A percentile compares a stretch with the other conserved stretches of the same genome.
Evolutionary conservation across 2,888 invertebrate genomes (phyloP).

Genomic region (Laothoe populi): DNA sequence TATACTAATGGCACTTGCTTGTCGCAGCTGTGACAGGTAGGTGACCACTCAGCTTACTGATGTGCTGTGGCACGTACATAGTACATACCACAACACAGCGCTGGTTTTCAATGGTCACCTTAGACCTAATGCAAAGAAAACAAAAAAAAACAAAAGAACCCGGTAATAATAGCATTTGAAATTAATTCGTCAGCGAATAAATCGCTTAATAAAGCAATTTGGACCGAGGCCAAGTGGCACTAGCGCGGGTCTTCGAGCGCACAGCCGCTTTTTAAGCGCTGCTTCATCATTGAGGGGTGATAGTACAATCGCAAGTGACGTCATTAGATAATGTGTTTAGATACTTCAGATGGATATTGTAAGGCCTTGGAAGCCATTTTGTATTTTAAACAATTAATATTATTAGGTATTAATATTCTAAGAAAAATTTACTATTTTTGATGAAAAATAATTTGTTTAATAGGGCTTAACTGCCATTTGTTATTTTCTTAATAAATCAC

Average conservation of each 20-base stretch:
- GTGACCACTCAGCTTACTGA: no score
- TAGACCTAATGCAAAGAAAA: background rate
- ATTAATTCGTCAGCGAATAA: conserved; percentile 47
- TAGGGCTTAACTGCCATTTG: no score
- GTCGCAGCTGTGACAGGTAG: no score
- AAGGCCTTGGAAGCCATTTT: background rate
- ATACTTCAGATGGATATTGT: background rate
- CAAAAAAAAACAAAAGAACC: conserved; percentile 13
- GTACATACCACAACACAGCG: no score
- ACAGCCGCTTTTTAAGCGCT: conserved; percentile 7
- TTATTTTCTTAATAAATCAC: no score
- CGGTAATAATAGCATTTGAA: conserved; percentile 35
- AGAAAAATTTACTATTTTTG: no score
- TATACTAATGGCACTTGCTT: no score
- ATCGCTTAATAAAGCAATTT: conserved; percentile 49
- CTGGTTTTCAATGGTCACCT: no score
- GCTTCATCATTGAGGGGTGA: conserved; percentile 12
- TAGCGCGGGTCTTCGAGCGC: conserved; percentile 2
- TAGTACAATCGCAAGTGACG: conserved; percentile 6
- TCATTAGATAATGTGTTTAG: conserved; percentile 3
- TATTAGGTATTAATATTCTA: no score
- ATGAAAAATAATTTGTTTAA: no score
- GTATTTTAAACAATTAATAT: background rate
- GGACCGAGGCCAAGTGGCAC: conserved; percentile 40
- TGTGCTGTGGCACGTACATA: no score